A percentile compares a stretch with the other conserved stretches of the same genome.
Evolutionary conservation across 2,797 vertebrate genomes (phyloP).

Genomic region (Eospalax fontanierii): DNA sequence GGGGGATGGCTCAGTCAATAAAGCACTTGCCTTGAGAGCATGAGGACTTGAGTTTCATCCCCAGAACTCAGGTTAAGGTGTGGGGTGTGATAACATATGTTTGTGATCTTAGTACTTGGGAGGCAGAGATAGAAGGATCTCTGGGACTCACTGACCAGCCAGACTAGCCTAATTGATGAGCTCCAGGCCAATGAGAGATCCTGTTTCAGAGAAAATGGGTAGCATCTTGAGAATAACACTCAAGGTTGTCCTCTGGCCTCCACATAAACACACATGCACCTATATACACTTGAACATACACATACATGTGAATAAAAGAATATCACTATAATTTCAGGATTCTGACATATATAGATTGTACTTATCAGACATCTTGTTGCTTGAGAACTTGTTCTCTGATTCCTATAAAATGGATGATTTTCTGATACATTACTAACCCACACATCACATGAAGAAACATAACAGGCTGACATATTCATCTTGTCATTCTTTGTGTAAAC

Average conservation of each 20-base stretch:
- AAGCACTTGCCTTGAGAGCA: not conserved
- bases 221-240: not conserved
- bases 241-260: not conserved
- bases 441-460: not conserved
- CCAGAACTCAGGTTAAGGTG: not conserved
- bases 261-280: not conserved
- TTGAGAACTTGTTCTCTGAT: not conserved
- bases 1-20: not conserved
- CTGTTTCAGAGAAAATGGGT: not conserved
- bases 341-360: constrained; percentile 33
- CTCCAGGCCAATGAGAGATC: not conserved
- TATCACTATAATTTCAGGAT: constrained; percentile 57
- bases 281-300: not conserved
- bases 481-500: not conserved
- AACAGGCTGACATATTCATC: not conserved
- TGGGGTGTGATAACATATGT: not conserved
- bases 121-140: not conserved
- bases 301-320: not conserved
- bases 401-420: not conserved
- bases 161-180: not conserved
- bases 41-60: not conserved
- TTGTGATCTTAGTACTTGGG: not conserved
- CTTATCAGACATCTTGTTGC: constrained; percentile 81
- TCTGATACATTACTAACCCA: not conserved
- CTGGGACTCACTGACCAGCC: not conserved